phyloP scores from a whole-genome alignment of 2,113 vertebrate species.

The Dasypus novemcinctus region DNA sequence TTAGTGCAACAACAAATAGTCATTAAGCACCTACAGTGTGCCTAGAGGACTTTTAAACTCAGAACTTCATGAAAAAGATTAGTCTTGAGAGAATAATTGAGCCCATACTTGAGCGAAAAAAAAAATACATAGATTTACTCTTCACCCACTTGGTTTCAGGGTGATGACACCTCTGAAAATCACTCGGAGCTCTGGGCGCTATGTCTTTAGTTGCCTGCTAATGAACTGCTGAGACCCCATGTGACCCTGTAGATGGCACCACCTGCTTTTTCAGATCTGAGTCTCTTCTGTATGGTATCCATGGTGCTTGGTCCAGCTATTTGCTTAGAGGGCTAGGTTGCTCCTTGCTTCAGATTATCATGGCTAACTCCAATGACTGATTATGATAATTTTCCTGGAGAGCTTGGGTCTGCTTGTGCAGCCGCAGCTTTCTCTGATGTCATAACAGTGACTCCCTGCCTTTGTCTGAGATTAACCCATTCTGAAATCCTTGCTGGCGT shows the following conservation, averaged over 20 bases:
- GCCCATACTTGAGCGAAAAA: not conserved
- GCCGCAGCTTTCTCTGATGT: not conserved
- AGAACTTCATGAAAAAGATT: conserved; percentile 14
- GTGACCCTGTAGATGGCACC: not conserved
- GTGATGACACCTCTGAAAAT: conserved; percentile 13
- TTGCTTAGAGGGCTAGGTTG: not conserved
- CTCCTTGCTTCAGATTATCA: not conserved
- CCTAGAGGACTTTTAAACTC: not conserved
- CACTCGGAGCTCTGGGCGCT: not conserved
- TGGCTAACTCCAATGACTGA: not conserved
- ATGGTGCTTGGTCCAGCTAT: not conserved
- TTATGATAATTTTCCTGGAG: not conserved
- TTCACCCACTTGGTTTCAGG: not conserved
- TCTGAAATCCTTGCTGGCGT: not conserved
- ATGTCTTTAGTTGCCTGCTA: not conserved
- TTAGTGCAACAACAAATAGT: too few relatives aligned
- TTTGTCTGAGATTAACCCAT: conserved; percentile 21
- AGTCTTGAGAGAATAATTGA: conserved; percentile 36
- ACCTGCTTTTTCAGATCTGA: not conserved
- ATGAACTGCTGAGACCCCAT: not conserved
- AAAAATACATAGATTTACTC: not conserved
- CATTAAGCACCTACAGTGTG: not conserved
- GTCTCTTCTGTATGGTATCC: not conserved
- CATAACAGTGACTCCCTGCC: not conserved
- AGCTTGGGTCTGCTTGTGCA: not conserved